Evolutionary conservation across 2,888 invertebrate species (phyloP), one percentile per base, ranked within the genome.

Genomic region (Liopterus haemorrhoidalis): DNA sequence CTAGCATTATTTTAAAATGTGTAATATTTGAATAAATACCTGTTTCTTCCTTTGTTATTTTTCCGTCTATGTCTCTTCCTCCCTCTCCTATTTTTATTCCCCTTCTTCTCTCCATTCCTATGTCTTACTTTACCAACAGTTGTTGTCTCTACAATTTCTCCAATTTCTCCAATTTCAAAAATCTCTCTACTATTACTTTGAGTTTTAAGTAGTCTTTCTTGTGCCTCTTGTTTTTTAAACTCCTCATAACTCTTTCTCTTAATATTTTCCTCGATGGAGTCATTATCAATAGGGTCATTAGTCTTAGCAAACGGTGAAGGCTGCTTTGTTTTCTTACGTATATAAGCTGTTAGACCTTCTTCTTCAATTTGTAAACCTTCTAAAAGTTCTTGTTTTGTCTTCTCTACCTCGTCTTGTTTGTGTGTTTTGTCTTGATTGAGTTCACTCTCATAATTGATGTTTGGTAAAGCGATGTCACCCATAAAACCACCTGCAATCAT

Each of bases 291-390:
- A 3, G 65, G 65, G 48, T 66, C 67, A 48, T 67, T 68, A 11
- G 58, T 47, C 5, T 57, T 52, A 4, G 52, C 55, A 20, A 48
- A 49, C 63, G 66, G 37, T 4, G 59, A 48, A n/a, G 79, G 75
- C 49, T 81, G 77, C 59, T 83, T 83, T 0, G 81, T 80, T 64
- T 82, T 80, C 60, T 81, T 81, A 49, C 82, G 73, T 48, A 83
- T 67, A 46, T 81, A 75, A 69, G 85, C 85, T 11, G 84, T 80
- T 4, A 87, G 70, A 3, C 87, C 87, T 64, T 88, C 88, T 60
- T 87, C 87, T 69, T 88, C 88, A 4, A 88, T 85, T 65, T 88
- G 86, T 11, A 88, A 70, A 1, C 87, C 88, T 66, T 88, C 87
- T 41, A 86, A 74, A 5, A 87, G 84, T 65, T 88, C 86, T 59